Evolutionary conservation across 2,113 vertebrate species (phyloP).

Genomic region (Heterotis niloticus): DNA sequence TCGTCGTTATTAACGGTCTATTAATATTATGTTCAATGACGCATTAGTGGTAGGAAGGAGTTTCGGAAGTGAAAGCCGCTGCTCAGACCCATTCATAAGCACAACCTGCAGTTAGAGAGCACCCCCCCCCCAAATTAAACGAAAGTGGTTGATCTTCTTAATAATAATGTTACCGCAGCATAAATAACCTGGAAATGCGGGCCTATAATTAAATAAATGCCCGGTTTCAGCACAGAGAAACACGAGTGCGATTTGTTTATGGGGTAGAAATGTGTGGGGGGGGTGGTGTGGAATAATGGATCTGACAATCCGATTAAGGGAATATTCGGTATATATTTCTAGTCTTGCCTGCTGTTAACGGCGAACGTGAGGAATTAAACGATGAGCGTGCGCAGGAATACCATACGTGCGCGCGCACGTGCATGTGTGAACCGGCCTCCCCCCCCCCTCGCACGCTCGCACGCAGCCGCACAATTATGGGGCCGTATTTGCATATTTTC

Average conservation of each 20-base stretch:
- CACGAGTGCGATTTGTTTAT: neutral
- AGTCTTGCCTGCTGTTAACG: no score
- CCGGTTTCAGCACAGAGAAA: neutral
- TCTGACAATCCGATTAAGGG: neutral
- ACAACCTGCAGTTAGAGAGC: constrained; percentile 17
- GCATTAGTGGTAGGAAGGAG: constrained; percentile 41
- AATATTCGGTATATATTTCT: neutral
- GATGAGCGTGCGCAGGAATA: no score
- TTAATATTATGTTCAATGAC: constrained; percentile 54
- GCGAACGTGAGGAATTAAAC: no score
- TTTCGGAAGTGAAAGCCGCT: constrained; percentile 40
- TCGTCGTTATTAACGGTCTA: constrained; percentile 39
- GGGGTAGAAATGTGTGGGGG: no score
- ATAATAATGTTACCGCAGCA: neutral
- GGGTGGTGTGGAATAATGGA: neutral
- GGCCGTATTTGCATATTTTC: no score
- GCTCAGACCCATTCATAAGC: neutral
- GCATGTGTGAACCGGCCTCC: no score
- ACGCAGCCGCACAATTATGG: no score
- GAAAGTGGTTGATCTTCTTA: neutral
- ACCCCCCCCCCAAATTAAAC: neutral
- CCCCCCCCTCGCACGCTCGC: no score
- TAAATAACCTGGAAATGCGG: neutral
- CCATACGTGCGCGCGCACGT: no score
- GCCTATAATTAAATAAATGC: constrained; percentile 9